phyloP scores from a whole-genome alignment of 2,888 invertebrate species.

The Sycophila texana region DNA sequence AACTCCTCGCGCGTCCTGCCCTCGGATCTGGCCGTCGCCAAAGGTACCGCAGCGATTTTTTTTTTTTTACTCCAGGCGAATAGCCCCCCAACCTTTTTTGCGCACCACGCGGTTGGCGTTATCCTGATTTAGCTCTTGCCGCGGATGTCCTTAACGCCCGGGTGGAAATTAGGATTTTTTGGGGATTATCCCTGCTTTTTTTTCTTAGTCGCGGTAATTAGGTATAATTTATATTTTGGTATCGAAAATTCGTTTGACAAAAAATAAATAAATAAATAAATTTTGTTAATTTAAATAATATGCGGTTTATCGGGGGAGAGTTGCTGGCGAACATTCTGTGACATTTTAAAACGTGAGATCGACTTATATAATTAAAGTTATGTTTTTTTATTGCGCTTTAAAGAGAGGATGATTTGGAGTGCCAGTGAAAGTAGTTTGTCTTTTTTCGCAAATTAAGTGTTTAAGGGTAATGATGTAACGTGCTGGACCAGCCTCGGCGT shows the following conservation, averaged over 20 bases:
- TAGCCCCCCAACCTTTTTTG: neutral
- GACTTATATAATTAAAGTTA: conserved; percentile 17
- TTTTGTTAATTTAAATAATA: neutral
- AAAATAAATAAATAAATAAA: neutral
- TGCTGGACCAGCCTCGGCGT: conserved; percentile 1
- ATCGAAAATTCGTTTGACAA: too few relatives aligned
- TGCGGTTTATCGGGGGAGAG: neutral
- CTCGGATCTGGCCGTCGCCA: conserved; percentile 61
- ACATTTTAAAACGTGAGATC: neutral
- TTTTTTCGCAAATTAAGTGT: conserved; percentile 37
- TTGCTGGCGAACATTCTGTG: neutral
- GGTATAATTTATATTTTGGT: too few relatives aligned
- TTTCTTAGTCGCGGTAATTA: neutral
- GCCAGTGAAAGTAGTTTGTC: conserved; percentile 32
- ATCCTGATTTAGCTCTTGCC: conserved; percentile 9
- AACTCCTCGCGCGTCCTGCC: conserved; percentile 54
- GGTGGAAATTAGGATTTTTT: too few relatives aligned
- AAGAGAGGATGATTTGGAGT: conserved; percentile 27
- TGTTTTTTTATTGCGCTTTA: conserved; percentile 20
- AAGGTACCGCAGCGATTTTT: conserved; percentile 38
- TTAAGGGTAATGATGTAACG: conserved; percentile 16
- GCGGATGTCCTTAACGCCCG: neutral
- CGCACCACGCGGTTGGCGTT: neutral
- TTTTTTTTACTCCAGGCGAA: neutral
- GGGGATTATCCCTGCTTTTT: neutral